Evolutionary conservation across 2,888 invertebrate species (phyloP), one percentile per base, ranked within the genome.

Genomic region (Drosophila antonietae): DNA sequence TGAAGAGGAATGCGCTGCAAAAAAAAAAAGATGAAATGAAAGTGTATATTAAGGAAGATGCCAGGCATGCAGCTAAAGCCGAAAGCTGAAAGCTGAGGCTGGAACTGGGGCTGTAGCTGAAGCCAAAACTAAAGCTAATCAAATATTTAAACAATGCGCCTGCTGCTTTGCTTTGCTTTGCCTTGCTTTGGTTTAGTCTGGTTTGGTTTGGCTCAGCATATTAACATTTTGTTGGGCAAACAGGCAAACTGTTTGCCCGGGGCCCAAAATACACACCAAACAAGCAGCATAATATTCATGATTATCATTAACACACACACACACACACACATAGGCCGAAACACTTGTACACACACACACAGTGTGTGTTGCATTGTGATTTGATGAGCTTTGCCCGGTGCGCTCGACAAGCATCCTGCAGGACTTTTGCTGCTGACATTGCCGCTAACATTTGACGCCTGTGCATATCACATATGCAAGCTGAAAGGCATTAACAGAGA

Each of bases 211-310:
- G 73, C 72, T 78, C 68, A 75, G 78, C 77, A 65, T 65, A 73
- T 76, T 77, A 81, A 81, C 75, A 81, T 75, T 79, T 63, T 79
- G 71, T 63, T 60, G 44, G 31, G 60, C 83, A 73, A 73, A 82
- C 80, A 68, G 68, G 65, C 61, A 73, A 73, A 78, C 72, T 67
- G 69, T 70, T 66, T 65, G 80, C 68, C 61, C 62, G 49, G 39
- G 33, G 76, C 77, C 52, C 68, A 65, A 55, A 72, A 77, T 60
- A 61, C 60, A 77, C 60, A 61, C 62, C 58, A 69, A 70, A 72
- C 77, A 81, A 63, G 77, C 73, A 71, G 68, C 82, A 64, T 70
- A 84, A 87, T 87, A 84, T 87, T 87, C 82, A 84, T 84, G 83
- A 84, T 82, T 71, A 84, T 84, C 84, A 84, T 87, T 87, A 86